phyloP scores from a whole-genome alignment of 2,797 vertebrate species.

The Diglossa cyanea region DNA sequence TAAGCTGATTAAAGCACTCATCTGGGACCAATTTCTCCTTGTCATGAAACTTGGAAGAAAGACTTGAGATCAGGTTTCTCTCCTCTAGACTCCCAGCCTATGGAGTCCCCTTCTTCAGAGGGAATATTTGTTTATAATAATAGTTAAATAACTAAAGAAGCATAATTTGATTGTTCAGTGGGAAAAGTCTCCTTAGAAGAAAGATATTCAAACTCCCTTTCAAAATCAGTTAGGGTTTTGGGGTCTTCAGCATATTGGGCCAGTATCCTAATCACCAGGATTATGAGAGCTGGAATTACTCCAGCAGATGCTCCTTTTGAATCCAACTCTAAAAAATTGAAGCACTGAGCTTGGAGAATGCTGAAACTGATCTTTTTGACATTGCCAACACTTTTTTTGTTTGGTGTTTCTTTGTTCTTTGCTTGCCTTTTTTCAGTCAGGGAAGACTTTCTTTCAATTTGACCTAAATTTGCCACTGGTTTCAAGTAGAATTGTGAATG shows the following conservation, averaged over 20 bases:
- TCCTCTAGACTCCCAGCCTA: background rate
- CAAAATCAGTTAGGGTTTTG: background rate
- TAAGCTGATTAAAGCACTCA: background rate
- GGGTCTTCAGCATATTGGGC: background rate
- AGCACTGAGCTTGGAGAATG: background rate
- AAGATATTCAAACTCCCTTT: background rate
- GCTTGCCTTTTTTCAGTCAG: background rate
- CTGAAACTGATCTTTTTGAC: conserved; percentile 12
- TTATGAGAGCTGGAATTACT: background rate
- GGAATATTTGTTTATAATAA: background rate
- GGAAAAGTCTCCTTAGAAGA: background rate
- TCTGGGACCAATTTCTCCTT: background rate
- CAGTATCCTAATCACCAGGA: background rate
- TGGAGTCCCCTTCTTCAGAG: background rate
- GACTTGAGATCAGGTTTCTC: background rate
- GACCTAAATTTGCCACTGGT: background rate
- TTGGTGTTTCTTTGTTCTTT: background rate
- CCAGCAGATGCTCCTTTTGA: background rate
- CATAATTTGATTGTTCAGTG: background rate
- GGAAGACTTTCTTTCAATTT: background rate
- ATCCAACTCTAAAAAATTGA: background rate
- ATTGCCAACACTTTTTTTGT: background rate
- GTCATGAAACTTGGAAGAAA: background rate
- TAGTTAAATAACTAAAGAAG: background rate
- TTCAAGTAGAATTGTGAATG: background rate